phyloP scores from a whole-genome alignment of 2,113 vertebrate species.

The Ancistrus triradiatus region DNA sequence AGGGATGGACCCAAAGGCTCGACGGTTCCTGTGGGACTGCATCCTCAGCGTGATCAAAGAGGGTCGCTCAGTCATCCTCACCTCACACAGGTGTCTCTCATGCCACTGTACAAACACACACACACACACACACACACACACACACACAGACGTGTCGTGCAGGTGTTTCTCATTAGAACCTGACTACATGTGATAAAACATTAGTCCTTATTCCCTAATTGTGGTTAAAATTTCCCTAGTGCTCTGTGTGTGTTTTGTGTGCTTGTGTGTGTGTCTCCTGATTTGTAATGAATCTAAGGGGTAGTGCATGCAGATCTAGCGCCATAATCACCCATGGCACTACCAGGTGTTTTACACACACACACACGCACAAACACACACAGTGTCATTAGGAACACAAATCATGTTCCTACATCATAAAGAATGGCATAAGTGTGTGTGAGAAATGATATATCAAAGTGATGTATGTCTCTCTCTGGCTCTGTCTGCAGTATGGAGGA shows the following conservation, averaged over 20 bases:
- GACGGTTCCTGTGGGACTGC: slow-evolving; percentile 95
- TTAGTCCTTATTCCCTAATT: slow-evolving; percentile 49
- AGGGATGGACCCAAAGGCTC: slow-evolving; percentile 96
- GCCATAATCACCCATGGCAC: slow-evolving; percentile 29
- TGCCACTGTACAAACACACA: slow-evolving; percentile 6
- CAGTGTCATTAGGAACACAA: slow-evolving; percentile 5
- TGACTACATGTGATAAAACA: slow-evolving; percentile 28
- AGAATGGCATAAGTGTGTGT: slow-evolving; percentile 1
- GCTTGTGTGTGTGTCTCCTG: background rate
- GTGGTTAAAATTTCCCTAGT: background rate
- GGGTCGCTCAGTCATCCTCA: slow-evolving; percentile 91
- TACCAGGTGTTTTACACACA: slow-evolving; percentile 29
- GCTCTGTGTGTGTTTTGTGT: background rate
- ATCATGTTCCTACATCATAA: background rate
- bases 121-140: slow-evolving; percentile 9
- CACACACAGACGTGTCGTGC: slow-evolving; percentile 28
- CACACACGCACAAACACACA: slow-evolving; percentile 14
- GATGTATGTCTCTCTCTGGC: background rate
- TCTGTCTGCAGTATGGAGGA: slow-evolving; percentile 63
- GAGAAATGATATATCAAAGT: background rate
- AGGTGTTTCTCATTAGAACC: slow-evolving; percentile 18
- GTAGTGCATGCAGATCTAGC: background rate
- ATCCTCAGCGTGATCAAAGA: slow-evolving; percentile 91
- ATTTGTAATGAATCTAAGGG: slow-evolving; percentile 19
- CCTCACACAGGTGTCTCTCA: slow-evolving; percentile 85